Base-by-base conservation (phyloP, 2,113 vertebrate species). In the Halichoerus grypus region DNA sequence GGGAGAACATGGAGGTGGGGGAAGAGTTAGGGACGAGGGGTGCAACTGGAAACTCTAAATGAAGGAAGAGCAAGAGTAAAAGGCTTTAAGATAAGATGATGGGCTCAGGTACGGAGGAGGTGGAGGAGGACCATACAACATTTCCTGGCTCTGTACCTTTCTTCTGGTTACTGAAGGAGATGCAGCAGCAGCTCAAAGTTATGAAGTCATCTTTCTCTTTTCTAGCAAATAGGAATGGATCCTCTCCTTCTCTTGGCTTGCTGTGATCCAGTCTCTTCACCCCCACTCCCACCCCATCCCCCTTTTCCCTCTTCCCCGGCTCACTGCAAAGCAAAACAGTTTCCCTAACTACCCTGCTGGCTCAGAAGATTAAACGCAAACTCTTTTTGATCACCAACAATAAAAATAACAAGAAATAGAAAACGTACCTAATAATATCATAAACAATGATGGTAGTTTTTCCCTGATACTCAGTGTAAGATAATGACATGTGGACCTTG, bases 291-390 rank as follows among this genome's bases (percentile, higher is more conserved):
- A 26, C 55, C 8, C n/a, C 18, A 65, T 10, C 46, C 19, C 4
- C 11, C 0, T 77, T 24, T 76, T 39, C 80, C 42, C 74, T 82
- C 55, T 90, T 67, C 5, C 71, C 24, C 0, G 2, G n/a, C 46
- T 91, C 33, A 49, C 59, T 31, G 4, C 18, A 95, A 67, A 88
- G 36, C 36, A 91, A 19, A 28, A 46, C 22, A 83, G 18, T 28
- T 63, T 77, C 59, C 51, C 80, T 42, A 63, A 28, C 24, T 83
- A 53, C 42, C 4, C 7, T 74, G 33, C 22, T n/a, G 46, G 24
- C 19, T 87, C 31, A 71, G 49, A 93, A 90, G 5, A 72, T 67
- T 90, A 95, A 93, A 76, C 21, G 39, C 18, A 97, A 65, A 49
- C 8, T 82, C 11, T 77, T 69, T 53, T 36, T 42, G 49, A 57